These are phyloP conservation scores for Agrenia bidenticulata DNA, from an alignment of 2,888 invertebrate species.

Conservation along the genomic window DNA sequence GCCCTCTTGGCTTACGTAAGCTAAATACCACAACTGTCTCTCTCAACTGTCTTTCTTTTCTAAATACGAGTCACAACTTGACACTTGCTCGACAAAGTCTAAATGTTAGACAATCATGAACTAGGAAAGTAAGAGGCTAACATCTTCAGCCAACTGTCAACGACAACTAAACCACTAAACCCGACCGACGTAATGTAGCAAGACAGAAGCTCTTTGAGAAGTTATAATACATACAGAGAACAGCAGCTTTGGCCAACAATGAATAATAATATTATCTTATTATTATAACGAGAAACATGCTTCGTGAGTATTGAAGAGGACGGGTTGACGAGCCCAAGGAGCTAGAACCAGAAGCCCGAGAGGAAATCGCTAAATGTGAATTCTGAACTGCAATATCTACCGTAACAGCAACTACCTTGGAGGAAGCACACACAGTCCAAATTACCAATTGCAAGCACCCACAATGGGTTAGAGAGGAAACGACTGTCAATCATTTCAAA, in stretches of 20 bases:
- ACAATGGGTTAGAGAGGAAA: slow-evolving; percentile 7
- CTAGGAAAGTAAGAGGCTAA: not conserved
- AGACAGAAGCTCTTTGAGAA: not conserved
- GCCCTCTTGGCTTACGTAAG: not conserved
- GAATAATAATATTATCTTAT: slow-evolving; percentile 1
- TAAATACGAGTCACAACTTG: slow-evolving; percentile 1
- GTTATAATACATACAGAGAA: too few relatives aligned
- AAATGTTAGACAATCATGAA: slow-evolving; percentile 1
- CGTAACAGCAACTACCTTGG: not conserved
- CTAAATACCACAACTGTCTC: not conserved
- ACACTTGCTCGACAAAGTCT: not conserved
- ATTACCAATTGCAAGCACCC: not conserved
- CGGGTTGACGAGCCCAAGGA: not conserved
- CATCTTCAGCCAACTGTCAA: slow-evolving; percentile 14
- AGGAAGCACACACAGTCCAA: not conserved
- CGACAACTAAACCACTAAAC: not conserved
- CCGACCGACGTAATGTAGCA: not conserved
- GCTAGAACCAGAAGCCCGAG: slow-evolving; percentile 11
- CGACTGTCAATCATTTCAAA: slow-evolving; percentile 9
- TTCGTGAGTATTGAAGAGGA: too few relatives aligned
- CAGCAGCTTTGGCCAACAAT: not conserved
- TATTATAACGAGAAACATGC: too few relatives aligned
- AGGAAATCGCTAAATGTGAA: slow-evolving; percentile 7
- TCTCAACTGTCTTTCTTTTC: not conserved
- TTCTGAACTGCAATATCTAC: slow-evolving; percentile 4